Conservation (phyloP, 2,113 vertebrate genomes). For the Mastomys natalensis region DNA sequence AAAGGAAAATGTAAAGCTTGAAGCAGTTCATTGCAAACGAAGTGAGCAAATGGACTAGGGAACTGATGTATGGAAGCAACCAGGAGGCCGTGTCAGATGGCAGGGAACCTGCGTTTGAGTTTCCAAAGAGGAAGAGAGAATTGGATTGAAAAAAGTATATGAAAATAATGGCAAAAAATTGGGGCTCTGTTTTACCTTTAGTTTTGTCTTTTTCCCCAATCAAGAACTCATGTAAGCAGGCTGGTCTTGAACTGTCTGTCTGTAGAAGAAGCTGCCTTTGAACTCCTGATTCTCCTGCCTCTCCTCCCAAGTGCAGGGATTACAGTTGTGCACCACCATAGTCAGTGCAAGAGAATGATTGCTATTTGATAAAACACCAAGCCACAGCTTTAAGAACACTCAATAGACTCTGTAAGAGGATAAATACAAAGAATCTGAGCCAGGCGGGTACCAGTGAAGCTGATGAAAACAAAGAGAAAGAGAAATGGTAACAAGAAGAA, state of each 20-base stretch:
- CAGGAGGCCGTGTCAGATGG: not conserved
- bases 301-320: not conserved
- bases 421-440: not conserved
- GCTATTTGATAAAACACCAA: not conserved
- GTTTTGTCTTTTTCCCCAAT: not conserved
- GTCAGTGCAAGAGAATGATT: not conserved
- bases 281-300: not conserved
- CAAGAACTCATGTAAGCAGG: not conserved
- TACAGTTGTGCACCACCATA: not conserved
- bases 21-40: not conserved
- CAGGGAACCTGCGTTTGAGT: not conserved
- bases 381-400: not conserved
- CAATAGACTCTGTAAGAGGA: not conserved
- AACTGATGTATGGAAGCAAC: not conserved
- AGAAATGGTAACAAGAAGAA: not conserved
- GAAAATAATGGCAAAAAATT: constrained; percentile 7
- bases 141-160: too few relatives aligned
- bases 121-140: not conserved
- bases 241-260: not conserved
- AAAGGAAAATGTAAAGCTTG: not conserved
- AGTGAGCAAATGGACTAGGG: not conserved
- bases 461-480: not conserved
- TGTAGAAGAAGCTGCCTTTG: not conserved
- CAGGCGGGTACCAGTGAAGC: not conserved
- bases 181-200: not conserved